Evolutionary conservation across 2,797 vertebrate species (phyloP).

Genomic region (Melanotaenia trifasciata): DNA sequence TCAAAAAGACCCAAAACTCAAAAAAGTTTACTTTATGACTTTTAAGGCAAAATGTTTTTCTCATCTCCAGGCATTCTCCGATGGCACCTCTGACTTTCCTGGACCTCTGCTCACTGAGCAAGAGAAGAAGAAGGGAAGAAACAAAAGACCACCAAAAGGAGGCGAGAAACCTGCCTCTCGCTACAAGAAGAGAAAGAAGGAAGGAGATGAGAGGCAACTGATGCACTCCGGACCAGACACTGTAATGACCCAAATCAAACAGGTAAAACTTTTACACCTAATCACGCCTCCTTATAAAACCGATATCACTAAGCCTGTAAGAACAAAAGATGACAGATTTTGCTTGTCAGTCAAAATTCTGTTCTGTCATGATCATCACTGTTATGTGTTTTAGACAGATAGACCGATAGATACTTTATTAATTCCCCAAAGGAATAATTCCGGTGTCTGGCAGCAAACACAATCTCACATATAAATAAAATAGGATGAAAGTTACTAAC

Average conservation of each 20-base stretch:
- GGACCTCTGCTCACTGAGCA: slow-evolving; percentile 86
- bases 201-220: slow-evolving; percentile 92
- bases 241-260: slow-evolving; percentile 92
- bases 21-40: background rate
- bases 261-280: slow-evolving; percentile 78
- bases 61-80: slow-evolving; percentile 83
- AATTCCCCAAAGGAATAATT: no score
- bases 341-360: background rate
- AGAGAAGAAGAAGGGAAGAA: slow-evolving; percentile 94
- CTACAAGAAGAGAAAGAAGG: slow-evolving; percentile 97
- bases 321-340: slow-evolving; percentile 6
- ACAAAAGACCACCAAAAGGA: slow-evolving; percentile 89
- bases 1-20: no score
- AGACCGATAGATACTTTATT: no score
- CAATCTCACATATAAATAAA: no score
- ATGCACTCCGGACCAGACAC: slow-evolving; percentile 86
- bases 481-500: no score
- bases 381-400: background rate
- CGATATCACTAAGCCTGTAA: background rate
- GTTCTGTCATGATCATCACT: background rate
- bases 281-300: background rate
- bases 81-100: slow-evolving; percentile 85
- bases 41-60: background rate
- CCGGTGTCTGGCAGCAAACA: no score
- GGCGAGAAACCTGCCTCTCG: slow-evolving; percentile 92